Evolutionary conservation across 2,888 invertebrate genomes (phyloP).

Genomic region (Laspeyria flexula): DNA sequence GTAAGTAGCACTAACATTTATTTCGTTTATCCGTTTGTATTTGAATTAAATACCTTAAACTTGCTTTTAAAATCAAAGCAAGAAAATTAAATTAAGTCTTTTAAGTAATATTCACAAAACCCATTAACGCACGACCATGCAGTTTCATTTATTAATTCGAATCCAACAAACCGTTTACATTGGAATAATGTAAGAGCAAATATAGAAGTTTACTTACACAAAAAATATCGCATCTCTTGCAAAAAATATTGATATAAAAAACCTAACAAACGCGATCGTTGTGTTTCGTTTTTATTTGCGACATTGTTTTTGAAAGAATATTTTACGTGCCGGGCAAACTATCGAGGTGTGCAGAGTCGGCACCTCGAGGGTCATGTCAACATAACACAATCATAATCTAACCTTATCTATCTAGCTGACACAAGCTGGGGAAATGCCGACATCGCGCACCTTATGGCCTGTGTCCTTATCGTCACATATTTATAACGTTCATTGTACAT

Average conservation of each 20-base stretch:
- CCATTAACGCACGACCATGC: too few species aligned
- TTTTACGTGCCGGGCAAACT: slow-evolving; percentile 30
- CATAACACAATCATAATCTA: slow-evolving; percentile 46
- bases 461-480: slow-evolving; percentile 35
- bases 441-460: slow-evolving; percentile 20
- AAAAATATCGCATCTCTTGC: not conserved
- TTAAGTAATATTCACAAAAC: too few species aligned
- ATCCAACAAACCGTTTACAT: too few species aligned
- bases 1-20: too few species aligned
- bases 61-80: too few species aligned
- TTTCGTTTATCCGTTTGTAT: too few species aligned
- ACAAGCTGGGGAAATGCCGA: slow-evolving; percentile 29
- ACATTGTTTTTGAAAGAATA: slow-evolving; percentile 29
- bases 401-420: slow-evolving; percentile 43
- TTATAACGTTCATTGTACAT: slow-evolving; percentile 30
- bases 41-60: too few species aligned
- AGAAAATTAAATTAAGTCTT: too few species aligned
- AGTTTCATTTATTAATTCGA: too few species aligned
- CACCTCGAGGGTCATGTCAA: slow-evolving; percentile 42
- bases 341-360: slow-evolving; percentile 23
- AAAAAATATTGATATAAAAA: not conserved
- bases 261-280: slow-evolving; percentile 1
- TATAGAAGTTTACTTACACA: too few species aligned
- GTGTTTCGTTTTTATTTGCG: slow-evolving; percentile 23
- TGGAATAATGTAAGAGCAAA: too few species aligned